Evolutionary conservation across 1,140 invertebrate genomes (phyloP).

Genomic region (Listronotus bonariensis): DNA sequence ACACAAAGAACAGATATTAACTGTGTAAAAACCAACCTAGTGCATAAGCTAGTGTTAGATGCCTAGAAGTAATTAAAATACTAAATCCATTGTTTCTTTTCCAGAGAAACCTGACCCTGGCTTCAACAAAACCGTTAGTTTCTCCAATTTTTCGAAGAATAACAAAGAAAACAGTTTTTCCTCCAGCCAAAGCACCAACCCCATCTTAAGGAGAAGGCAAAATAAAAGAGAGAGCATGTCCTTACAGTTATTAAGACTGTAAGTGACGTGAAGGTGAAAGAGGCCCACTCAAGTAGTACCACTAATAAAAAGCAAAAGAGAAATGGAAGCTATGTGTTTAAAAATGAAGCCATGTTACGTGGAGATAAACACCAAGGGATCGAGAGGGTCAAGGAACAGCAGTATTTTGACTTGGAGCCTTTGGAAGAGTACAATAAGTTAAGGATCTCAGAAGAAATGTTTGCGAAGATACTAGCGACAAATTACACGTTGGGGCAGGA

Average conservation of each 20-base stretch:
- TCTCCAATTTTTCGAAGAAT: slow-evolving; percentile 46
- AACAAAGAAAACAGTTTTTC: slow-evolving; percentile 50
- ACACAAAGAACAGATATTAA: too few species aligned
- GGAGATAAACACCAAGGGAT: neutral
- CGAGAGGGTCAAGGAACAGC: neutral
- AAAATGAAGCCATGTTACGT: neutral
- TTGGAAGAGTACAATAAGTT: slow-evolving; percentile 53
- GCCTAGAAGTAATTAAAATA: too few species aligned
- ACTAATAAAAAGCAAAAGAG: neutral
- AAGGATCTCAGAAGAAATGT: slow-evolving; percentile 52
- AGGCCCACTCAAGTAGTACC: slow-evolving; percentile 6
- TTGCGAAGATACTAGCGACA: slow-evolving; percentile 7
- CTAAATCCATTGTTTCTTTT: slow-evolving; percentile 37
- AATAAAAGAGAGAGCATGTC: slow-evolving; percentile 35
- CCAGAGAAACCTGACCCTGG: slow-evolving; percentile 56
- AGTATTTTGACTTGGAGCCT: slow-evolving; percentile 32
- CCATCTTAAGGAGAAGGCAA: slow-evolving; percentile 43
- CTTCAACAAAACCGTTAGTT: slow-evolving; percentile 1
- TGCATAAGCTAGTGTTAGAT: too few species aligned
- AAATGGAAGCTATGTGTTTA: neutral
- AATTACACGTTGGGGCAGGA: slow-evolving; percentile 7
- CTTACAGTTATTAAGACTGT: neutral
- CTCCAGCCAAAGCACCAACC: slow-evolving; percentile 35
- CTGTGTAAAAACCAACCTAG: too few species aligned
- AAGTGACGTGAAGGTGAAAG: neutral